Evolutionary conservation across 2,888 invertebrate genomes (phyloP), one percentile per base, ranked within the genome.

Genomic region (Adelognathus sp.): DNA sequence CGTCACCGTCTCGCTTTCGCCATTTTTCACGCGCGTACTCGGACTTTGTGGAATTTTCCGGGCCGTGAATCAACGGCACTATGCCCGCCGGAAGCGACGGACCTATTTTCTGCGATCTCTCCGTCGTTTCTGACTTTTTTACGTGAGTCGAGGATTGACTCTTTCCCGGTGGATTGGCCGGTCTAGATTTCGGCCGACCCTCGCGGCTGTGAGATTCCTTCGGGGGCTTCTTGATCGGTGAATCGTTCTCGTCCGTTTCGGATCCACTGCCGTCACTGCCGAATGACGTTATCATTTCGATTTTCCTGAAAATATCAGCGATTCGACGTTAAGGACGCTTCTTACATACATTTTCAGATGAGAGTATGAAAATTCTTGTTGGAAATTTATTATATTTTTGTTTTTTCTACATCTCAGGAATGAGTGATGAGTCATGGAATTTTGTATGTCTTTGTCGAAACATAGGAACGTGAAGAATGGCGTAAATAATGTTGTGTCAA

Each of bases 231-330:
- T 82, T 82, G 0, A 44, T 24, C 0, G 84, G 82, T 0, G 81
- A 84, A 3, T 85, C 86, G 16, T 82, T 84, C 3, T 88, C 86
- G 18, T 88, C 87, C 7, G 81, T 84, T 9, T 90, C 89, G 1
- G 90, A 88, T 41, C 91, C 91, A 46, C 88, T 90, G 31, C 93
- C 93, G 44, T 93, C 93, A 46, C 92, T 92, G n/a, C 92, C 93
- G 85, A 93, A 94, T 0, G 93, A 93, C 3, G 94, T 93, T 81
- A 94, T 94, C 88, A 94, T 91, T 84, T 93, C 93, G 82, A 94
- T 93, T 92, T 93, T 93, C 64, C 93, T 93, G 81, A 61, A 90
- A 90, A 52, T 21, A 39, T 16, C n/a, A 14, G 5, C n/a, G 4
- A n/a, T 21, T 21, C 14, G 24, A 24, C n/a, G n/a, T 50, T 7